These are phyloP conservation scores for Calliopsis andreniformis DNA, from an alignment of 1,140 invertebrate species.

Conservation along the genomic window DNA sequence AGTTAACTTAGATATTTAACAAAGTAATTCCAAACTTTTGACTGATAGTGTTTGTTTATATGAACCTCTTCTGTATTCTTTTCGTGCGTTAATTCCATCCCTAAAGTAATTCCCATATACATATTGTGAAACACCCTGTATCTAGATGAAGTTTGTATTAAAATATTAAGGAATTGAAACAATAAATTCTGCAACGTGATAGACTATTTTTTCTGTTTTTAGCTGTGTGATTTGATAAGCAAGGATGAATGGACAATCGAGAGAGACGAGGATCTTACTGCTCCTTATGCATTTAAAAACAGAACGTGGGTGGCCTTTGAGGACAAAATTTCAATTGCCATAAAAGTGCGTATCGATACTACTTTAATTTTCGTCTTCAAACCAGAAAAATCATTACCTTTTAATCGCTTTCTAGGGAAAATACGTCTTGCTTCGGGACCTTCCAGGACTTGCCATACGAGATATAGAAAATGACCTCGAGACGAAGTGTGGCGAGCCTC, in stretches of 20 bases:
- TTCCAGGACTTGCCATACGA: slow-evolving; percentile 81
- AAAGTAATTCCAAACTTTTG: no score
- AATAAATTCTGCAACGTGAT: neutral
- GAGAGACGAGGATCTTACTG: slow-evolving; percentile 90
- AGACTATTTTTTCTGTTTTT: slow-evolving; percentile 7
- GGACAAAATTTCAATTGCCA: slow-evolving; percentile 86
- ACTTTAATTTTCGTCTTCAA: neutral
- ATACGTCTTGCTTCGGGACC: slow-evolving; percentile 82
- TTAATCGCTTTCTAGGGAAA: slow-evolving; percentile 79
- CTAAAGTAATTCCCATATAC: no score
- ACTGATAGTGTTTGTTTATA: no score
- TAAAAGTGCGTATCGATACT: slow-evolving; percentile 84
- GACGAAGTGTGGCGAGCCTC: slow-evolving; percentile 71
- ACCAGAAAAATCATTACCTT: no score
- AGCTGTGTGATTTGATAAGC: slow-evolving; percentile 85
- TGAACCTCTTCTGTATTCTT: no score
- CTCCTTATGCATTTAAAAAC: slow-evolving; percentile 88
- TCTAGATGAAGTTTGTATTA: neutral
- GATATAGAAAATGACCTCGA: slow-evolving; percentile 75
- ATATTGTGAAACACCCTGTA: no score
- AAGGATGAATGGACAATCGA: slow-evolving; percentile 88
- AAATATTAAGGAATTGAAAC: neutral
- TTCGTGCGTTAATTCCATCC: no score
- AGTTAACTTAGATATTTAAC: no score
- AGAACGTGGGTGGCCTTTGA: slow-evolving; percentile 90